A percentile compares a stretch with the other conserved stretches of the same genome.
Evolutionary conservation across 2,888 invertebrate genomes (phyloP).

Genomic region (Chrysomela aeneicollis): DNA sequence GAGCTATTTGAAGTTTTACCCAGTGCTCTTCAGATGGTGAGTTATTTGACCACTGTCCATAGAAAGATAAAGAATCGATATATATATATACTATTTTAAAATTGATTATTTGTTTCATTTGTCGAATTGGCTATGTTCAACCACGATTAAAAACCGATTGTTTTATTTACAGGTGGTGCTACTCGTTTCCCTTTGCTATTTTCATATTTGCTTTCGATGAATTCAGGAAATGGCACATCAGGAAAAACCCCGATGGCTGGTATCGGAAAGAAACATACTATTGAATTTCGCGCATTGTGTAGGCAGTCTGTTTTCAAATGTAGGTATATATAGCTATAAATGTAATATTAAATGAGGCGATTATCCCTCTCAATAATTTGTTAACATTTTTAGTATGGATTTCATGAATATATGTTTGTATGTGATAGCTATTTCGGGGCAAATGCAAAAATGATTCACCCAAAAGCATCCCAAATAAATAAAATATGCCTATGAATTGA

Average conservation of each 20-base stretch:
- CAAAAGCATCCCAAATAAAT: background rate
- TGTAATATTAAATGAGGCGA: background rate
- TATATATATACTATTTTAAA: too few relatives aligned
- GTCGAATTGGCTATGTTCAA: too few relatives aligned
- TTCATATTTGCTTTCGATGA: conserved; percentile 82
- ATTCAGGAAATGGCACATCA: conserved; percentile 75
- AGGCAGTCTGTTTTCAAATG: conserved; percentile 20
- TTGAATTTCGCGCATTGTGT: conserved; percentile 49
- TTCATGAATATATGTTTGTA: background rate
- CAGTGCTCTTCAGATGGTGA: conserved; percentile 70
- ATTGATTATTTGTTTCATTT: too few relatives aligned
- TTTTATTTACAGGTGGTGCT: conserved; percentile 55
- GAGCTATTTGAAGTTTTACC: conserved; percentile 70
- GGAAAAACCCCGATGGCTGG: conserved; percentile 75
- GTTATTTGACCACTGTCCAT: conserved; percentile 18
- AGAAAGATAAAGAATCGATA: too few relatives aligned
- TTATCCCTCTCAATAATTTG: background rate
- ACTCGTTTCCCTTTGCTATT: conserved; percentile 77
- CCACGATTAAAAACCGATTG: background rate
- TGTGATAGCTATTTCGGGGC: background rate
- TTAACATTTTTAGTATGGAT: background rate
- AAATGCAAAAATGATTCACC: background rate
- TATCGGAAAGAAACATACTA: conserved; percentile 82
- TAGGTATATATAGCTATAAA: conserved; percentile 6
- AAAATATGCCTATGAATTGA: background rate